Percentiles rank a stretch among this genome's conserved stretches.
Conservation (phyloP, 2,797 vertebrate species). For the Cottoperca gobio region DNA sequence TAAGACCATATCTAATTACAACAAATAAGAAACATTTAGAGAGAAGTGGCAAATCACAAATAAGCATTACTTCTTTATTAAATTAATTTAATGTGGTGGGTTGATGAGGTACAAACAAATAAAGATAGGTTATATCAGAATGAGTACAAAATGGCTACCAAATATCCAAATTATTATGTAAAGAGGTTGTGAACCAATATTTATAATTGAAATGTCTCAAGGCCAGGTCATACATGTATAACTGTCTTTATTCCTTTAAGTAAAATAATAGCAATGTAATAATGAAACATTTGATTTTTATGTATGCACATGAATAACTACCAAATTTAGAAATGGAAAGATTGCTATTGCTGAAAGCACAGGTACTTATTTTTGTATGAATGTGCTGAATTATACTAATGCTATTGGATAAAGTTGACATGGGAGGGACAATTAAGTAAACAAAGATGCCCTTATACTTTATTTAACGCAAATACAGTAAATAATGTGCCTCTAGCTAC, state of each 20-base stretch:
- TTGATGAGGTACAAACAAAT: not conserved
- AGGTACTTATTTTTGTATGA: not conserved
- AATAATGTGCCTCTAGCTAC: not conserved
- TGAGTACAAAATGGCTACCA: conserved; percentile 21
- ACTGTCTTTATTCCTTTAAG: conserved; percentile 2
- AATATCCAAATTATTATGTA: not conserved
- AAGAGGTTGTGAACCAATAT: not conserved
- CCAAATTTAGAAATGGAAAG: not conserved
- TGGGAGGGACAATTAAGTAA: not conserved
- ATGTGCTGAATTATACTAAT: not conserved
- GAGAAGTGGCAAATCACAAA: not conserved
- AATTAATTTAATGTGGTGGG: not conserved
- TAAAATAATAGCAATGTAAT: not conserved
- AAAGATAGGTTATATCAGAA: conserved; percentile 9
- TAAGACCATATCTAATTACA: no score
- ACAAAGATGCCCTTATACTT: not conserved
- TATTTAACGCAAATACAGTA: not conserved
- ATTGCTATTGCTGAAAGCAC: not conserved
- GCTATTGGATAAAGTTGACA: not conserved
- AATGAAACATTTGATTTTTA: not conserved
- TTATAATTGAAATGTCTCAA: not conserved
- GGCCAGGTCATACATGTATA: not conserved
- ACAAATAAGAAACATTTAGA: not conserved
- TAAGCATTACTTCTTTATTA: not conserved
- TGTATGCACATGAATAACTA: not conserved